These are phyloP conservation scores for Cheilosia grossa DNA, from an alignment of 2,888 invertebrate species.

Conservation along the genomic window DNA sequence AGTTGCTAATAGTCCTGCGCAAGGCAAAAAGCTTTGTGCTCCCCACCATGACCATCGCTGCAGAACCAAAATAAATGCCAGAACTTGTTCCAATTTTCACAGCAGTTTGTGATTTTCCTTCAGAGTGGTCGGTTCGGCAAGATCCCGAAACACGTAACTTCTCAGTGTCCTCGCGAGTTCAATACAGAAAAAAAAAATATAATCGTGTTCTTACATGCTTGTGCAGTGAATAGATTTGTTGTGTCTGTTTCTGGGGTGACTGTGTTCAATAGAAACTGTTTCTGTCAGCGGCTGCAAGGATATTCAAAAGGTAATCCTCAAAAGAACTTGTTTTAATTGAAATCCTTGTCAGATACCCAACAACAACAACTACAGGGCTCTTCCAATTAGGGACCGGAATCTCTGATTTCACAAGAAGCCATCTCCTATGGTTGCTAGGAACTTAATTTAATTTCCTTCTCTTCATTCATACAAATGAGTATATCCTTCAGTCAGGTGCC, in stretches of 20 bases:
- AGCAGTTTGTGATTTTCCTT: constrained; percentile 67
- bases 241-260: constrained; percentile 43
- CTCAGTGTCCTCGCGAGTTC: constrained; percentile 54
- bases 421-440: constrained; percentile 18
- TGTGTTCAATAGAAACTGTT: constrained; percentile 30
- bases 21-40: constrained; percentile 65
- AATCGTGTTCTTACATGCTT: constrained; percentile 2
- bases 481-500: constrained; percentile 24
- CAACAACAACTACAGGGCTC: constrained; percentile 20
- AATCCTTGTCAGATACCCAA: constrained; percentile 30
- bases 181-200: constrained; percentile 1
- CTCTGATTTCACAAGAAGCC: constrained; percentile 27
- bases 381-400: constrained; percentile 54
- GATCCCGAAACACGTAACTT: constrained; percentile 18
- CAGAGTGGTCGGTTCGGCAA: constrained; percentile 63
- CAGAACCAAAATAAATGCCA: constrained; percentile 72
- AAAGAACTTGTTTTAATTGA: constrained; percentile 58
- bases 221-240: constrained; percentile 37
- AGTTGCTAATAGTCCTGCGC: constrained; percentile 63
- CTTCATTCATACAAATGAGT: constrained; percentile 62
- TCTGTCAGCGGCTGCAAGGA: constrained; percentile 38
- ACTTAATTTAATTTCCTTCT: constrained; percentile 70
- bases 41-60: constrained; percentile 37
- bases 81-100: constrained; percentile 56
- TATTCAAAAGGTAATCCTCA: constrained; percentile 68